Base-by-base conservation (phyloP, 2,113 vertebrate genomes). In the Brachypteracias leptosomus region DNA sequence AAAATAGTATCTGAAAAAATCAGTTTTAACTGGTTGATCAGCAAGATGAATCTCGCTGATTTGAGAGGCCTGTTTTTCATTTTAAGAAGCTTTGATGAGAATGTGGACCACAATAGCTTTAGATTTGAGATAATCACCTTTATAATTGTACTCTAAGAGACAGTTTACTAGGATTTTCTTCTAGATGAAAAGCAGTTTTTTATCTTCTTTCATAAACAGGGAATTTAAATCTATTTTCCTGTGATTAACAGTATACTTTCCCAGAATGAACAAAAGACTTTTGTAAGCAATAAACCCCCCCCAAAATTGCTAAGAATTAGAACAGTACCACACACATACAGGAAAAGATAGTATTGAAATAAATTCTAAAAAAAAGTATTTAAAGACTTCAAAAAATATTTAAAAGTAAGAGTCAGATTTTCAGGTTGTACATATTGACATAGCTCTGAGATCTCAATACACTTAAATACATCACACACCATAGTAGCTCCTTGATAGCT, bases 161-260 rank as follows among this genome's bases (percentile, higher is more conserved):
- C 0, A 46, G 18, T 70, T 82, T 61, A 52, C 31, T 90, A 58
- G 26, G 28, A 80, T 62, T 85, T 77, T 55, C 19, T 74, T 80
- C 31, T n/a, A 46, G 29, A 73, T 11, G 18, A 75, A 68, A 91
- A 75, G 18, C 10, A 8, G 35, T 66, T 89, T 85, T 88, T 42
- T 33, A 17, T 70, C 20, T 18, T 63, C 52, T 82, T 91, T 66
- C 58, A 74, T 65, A 55, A 76, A 88, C 6, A 51, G 24, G 21
- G 28, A 77, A 80, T 59, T 66, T 31, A 79, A 91, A 95, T 80
- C 80, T 67, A 83, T 80, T 93, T 96, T 73, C 71, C 51, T 58
- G 26, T 90, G 67, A 91, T 85, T 93, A 91, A 91, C 55, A 93
- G 36, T 51, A 52, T 66, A 12, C 25, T 71, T 88, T 91, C 29